Evolutionary conservation across 2,888 invertebrate genomes (phyloP), one percentile per base, ranked within the genome.

Genomic region (Scaptomyza flava): DNA sequence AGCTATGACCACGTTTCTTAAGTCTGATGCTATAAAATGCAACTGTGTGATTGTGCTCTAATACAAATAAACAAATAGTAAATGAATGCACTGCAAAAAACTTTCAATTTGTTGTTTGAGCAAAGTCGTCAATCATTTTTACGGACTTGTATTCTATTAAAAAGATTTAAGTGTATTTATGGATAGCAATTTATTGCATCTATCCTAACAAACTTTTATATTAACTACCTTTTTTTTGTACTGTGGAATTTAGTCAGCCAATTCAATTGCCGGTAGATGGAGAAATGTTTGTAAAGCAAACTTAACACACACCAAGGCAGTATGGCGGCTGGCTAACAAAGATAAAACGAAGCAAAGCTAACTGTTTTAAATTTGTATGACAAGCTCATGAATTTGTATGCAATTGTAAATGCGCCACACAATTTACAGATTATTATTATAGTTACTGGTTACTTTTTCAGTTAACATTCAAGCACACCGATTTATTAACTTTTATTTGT

Each of bases 401-500:
- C 84, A 84, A 86, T 86, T 78, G 84, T 77, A 79, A 79, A 77
- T 80, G 73, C 80, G 81, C 73, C 70, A 74, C 84, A 85, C 83
- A 87, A 87, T 87, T 86, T 87, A 85, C 85, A 76, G 79, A 87
- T 86, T 82, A 86, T 86, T 87, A 83, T 86, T 79, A 87, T 87
- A 86, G 87, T 86, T 86, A 86, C 85, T 72, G 75, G 78, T 79
- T 81, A 84, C 80, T 41, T 81, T 75, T 78, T 81, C 79, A 83
- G 81, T 86, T 83, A 83, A 86, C 77, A 73, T 77, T 63, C 66
- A 56, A 75, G 50, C 54, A 41, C 33, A 27, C 14, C 68, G 66
- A 61, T 50, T 73, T 53, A 67, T 43, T 53, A 41, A 51, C 41
- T 41, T 63, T 41, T 56, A 50, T 43, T 62, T 51, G 53, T 9